These are phyloP conservation scores for Itoplectis maculator DNA, from an alignment of 2,888 invertebrate genomes.

Conservation along the genomic window DNA sequence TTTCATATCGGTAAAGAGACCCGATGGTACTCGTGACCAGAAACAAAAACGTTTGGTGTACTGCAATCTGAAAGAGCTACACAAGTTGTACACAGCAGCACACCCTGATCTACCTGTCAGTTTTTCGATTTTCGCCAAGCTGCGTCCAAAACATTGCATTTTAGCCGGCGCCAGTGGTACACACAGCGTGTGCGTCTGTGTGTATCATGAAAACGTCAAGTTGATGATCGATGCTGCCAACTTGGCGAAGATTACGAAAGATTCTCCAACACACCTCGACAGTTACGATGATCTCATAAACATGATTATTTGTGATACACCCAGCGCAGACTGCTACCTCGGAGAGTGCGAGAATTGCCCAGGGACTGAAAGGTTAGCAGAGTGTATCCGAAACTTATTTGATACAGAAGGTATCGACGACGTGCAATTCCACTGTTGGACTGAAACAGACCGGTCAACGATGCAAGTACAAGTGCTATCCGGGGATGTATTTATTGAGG, in stretches of 20 bases:
- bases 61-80: constrained; percentile 51
- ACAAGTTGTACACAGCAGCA: constrained; percentile 6
- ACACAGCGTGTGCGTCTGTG: constrained; percentile 62
- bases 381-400: constrained; percentile 24
- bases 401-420: constrained; percentile 33
- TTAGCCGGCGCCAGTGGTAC: constrained; percentile 63
- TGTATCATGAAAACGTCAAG: constrained; percentile 63
- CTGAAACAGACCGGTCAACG: constrained; percentile 42
- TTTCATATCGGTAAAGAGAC: constrained; percentile 24
- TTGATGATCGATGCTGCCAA: constrained; percentile 52
- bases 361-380: constrained; percentile 17
- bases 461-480: constrained; percentile 17
- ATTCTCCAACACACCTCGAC: constrained; percentile 26
- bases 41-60: constrained; percentile 47
- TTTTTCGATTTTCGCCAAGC: constrained; percentile 53
- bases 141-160: constrained; percentile 65
- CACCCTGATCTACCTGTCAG: constrained; percentile 50
- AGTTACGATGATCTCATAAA: constrained; percentile 38
- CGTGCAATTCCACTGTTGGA: constrained; percentile 38
- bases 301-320: constrained; percentile 16
- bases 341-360: constrained; percentile 17
- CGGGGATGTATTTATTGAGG: constrained; percentile 28
- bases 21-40: constrained; percentile 32
- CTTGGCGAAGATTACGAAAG: constrained; percentile 23
- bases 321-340: constrained; percentile 18